phyloP scores from a whole-genome alignment of 2,113 vertebrate genomes.

The Corythornis cristatus region DNA sequence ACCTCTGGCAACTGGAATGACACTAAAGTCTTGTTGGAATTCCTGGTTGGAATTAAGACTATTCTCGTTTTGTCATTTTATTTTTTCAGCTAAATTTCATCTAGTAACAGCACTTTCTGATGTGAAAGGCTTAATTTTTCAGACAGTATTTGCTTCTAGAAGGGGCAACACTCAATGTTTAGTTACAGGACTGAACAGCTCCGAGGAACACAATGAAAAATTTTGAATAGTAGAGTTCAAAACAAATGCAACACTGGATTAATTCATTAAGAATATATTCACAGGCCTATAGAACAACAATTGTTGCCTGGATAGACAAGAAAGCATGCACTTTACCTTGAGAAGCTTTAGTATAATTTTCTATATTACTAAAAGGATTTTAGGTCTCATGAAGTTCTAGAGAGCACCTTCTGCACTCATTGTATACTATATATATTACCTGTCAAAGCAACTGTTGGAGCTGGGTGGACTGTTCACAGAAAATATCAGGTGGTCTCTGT shows the following conservation, averaged over 20 bases:
- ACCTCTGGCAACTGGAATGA: background rate
- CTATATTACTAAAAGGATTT: background rate
- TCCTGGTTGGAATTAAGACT: no score
- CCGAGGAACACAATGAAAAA: background rate
- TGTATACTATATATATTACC: background rate
- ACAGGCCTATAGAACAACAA: background rate
- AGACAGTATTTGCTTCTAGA: no score
- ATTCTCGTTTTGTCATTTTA: no score
- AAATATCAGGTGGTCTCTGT: background rate
- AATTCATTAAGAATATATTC: background rate
- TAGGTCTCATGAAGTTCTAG: background rate
- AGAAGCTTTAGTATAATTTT: background rate
- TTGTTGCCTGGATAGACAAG: background rate
- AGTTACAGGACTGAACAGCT: background rate
- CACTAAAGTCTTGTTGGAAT: background rate
- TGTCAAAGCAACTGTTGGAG: background rate
- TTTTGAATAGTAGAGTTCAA: background rate
- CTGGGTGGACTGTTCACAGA: background rate
- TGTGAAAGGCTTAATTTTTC: no score
- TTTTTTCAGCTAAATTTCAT: no score
- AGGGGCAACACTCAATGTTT: no score
- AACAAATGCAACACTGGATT: background rate
- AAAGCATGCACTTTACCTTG: background rate
- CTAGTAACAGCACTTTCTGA: no score
- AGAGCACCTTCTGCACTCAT: background rate